Evolutionary conservation across 2,888 invertebrate species (phyloP), one percentile per base, ranked within the genome.

Genomic region (Thereva nobilitata): DNA sequence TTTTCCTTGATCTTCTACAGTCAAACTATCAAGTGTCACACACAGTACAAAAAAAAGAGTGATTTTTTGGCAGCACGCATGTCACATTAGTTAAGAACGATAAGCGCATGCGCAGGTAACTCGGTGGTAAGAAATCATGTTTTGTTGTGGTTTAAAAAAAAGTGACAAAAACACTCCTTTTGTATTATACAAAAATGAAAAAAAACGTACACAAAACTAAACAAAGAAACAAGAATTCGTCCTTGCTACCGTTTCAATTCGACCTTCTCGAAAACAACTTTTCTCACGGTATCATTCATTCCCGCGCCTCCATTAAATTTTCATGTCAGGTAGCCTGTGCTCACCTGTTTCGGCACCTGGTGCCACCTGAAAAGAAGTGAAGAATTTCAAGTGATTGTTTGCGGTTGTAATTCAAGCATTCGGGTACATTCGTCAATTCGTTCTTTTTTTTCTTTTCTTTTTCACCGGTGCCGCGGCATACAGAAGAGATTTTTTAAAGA

Each of bases 271-370:
- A 41, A 40, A 50, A 53, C 37, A 7, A 9, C 37, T 50, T 61
- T 61, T 61, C 61, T 38, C 61, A 61, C 61, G 61, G 61, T 50
- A 61, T 50, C 61, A 44, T 23, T 23, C 40, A 50, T 61, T 61
- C 49, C 50, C 23, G 23, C 61, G 50, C 61, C 41, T 61, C 61
- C 61, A 61, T 50, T 61, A 50, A 61, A 61, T 61, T 61, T 61
- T 61, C 61, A 61, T 50, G 61, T 61, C 61, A 61, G 61, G 61
- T 61, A 41, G 50, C 9, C 50, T 49, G 34, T 50, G 61, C 50
- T 61, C 61, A 61, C 61, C 61, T 61, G 61, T 61, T 61, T 61
- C 61, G 59, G 61, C 61, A 61, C 61, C 61, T 50, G 61, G 49
- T 50, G n/a, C 50, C 61, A 61, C 61, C 41, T 50, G 50, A 50